Percentiles rank a stretch among this genome's conserved stretches.
Evolutionary conservation across 2,888 invertebrate genomes (phyloP).

Genomic region (Philereme vetulata): DNA sequence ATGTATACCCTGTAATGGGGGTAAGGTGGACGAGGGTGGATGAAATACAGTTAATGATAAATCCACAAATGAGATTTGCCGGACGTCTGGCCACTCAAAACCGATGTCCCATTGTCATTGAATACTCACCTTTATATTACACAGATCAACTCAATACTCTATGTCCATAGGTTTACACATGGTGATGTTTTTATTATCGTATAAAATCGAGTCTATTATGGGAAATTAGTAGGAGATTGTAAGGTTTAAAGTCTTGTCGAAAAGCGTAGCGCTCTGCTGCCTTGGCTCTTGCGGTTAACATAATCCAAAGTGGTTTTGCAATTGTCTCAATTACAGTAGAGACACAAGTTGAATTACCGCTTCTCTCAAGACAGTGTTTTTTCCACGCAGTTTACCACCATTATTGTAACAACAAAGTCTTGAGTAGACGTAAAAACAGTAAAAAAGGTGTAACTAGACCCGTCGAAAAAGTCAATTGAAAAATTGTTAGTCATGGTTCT

Average conservation of each 20-base stretch:
- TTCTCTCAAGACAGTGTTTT: constrained; percentile 22
- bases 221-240: not conserved
- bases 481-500: constrained; percentile 31
- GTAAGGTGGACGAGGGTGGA: constrained; percentile 74
- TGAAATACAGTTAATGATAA: constrained; percentile 83
- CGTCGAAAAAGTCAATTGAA: constrained; percentile 29
- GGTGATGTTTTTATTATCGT: constrained; percentile 43
- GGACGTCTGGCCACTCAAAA: constrained; percentile 81
- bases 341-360: constrained; percentile 25
- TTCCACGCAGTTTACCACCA: constrained; percentile 22
- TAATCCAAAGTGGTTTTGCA: constrained; percentile 18
- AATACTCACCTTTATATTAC: constrained; percentile 79
- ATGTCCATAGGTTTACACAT: constrained; percentile 58
- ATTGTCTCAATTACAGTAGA: constrained; percentile 27
- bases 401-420: constrained; percentile 23
- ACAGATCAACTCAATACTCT: constrained; percentile 66
- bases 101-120: constrained; percentile 75
- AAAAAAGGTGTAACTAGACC: constrained; percentile 24
- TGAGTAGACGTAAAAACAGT: constrained; percentile 28
- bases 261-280: constrained; percentile 4
- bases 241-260: not conserved
- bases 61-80: constrained; percentile 83
- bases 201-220: constrained; percentile 1
- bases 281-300: constrained; percentile 15
- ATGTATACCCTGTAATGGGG: constrained; percentile 80